Base-by-base conservation (phyloP, 2,888 invertebrate genomes). In the Azorinus chamasolen region DNA sequence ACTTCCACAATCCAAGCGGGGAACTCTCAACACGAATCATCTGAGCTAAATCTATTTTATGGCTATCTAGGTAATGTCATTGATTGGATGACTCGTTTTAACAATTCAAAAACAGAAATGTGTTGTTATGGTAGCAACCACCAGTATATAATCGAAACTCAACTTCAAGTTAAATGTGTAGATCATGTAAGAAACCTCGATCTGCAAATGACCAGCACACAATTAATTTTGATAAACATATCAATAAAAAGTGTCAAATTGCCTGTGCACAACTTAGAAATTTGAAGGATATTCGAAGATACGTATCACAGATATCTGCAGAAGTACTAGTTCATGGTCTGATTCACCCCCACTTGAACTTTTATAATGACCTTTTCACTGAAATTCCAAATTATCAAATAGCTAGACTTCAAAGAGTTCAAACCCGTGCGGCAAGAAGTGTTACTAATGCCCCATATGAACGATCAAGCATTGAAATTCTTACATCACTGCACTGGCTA, bases 151-250 rank as follows among this genome's bases (percentile, higher is more conserved):
- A 63, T 25, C 16, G 63, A 53, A 16, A 53, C 25, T 24, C 25
- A 41, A 20, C 1, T 41, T 63, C 43, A 51, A 53, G 63, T 63
- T 6, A 68, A 68, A 27, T 68, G 59, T 58, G 68, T 68, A 39
- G 58, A 68, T 51, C 68, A 68, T 27, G 41, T 68, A 18, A 58
- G 68, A 59, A 65, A 65, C 46, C 72, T 72, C 12, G 58, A 65
- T 45, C 65, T 51, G 24, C 22, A 39, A 24, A 65, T 72, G 72
- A 51, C 50, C 41, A 71, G 46, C 32, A 64, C 41, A 25, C 57
- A n/a, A n/a, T 71, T 20, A 64, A 57, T 22, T 71, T 71, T 45
- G 71, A 71, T 25, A 18, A 18, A 14, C 64, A 71, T 32, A 58
- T 58, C 24, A 25, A 41, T 22, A 71, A 64, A 24, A 64, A 64